Conservation (phyloP, 2,113 vertebrate genomes). For the Casuarius casuarius region DNA sequence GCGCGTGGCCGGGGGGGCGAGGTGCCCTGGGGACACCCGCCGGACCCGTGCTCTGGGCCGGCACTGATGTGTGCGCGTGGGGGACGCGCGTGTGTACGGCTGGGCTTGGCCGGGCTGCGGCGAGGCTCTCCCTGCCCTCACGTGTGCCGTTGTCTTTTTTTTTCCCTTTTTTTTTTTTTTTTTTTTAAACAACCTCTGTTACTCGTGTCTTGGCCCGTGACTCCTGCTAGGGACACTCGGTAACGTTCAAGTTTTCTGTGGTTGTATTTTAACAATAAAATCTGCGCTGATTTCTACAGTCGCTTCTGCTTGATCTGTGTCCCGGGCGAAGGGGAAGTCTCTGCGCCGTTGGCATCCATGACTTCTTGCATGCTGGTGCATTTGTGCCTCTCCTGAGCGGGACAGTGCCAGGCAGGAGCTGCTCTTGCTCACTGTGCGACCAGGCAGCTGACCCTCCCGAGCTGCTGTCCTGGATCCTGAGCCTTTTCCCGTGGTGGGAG, state of each 20-base stretch:
- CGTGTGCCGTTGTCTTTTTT: fast-evolving
- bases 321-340: fast-evolving
- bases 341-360: fast-evolving
- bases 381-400: fast-evolving
- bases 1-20: background rate
- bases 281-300: constrained; percentile 17
- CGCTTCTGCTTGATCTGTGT: fast-evolving
- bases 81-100: background rate
- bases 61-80: background rate
- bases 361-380: fast-evolving
- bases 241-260: background rate
- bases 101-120: background rate
- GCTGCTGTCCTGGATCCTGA: fast-evolving
- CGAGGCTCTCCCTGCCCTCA: constrained; percentile 6
- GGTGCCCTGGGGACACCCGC: background rate
- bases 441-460: fast-evolving
- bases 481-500: fast-evolving
- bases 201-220: constrained; percentile 36
- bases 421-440: fast-evolving
- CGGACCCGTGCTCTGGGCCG: background rate
- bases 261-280: constrained; percentile 59
- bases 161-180: background rate
- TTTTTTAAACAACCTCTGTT: constrained; percentile 29
- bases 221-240: background rate
- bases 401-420: fast-evolving